These are phyloP conservation scores for Irena cyanogastra DNA, from an alignment of 2,113 vertebrate genomes.

Conservation along the genomic window DNA sequence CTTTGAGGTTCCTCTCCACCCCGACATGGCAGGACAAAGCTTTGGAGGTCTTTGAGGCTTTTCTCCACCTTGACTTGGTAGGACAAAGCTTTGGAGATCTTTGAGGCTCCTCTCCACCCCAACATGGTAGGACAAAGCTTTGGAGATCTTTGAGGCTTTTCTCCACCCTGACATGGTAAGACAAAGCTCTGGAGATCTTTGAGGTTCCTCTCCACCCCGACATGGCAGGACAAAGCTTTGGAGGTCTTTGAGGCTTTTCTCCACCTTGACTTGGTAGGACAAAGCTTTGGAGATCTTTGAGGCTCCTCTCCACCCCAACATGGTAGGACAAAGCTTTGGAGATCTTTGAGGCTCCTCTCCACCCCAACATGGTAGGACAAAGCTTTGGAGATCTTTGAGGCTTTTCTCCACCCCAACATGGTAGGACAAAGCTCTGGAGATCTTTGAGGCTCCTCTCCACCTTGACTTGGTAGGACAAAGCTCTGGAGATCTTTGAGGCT, in stretches of 20 bases:
- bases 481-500: background rate
- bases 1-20: too few relatives aligned
- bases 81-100: background rate
- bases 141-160: background rate
- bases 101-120: background rate
- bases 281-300: background rate
- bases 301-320: accelerated
- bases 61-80: accelerated
- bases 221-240: background rate
- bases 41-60: background rate
- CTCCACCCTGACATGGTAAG: accelerated
- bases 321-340: background rate
- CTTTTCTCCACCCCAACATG: accelerated
- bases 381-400: background rate
- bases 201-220: too few relatives aligned
- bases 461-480: accelerated
- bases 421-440: background rate
- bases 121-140: accelerated
- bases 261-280: accelerated
- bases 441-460: background rate
- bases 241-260: background rate
- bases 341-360: background rate
- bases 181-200: background rate
- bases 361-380: accelerated
- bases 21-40: accelerated